Evolutionary conservation across 2,797 vertebrate species (phyloP).

Genomic region (Macropodus opercularis): DNA sequence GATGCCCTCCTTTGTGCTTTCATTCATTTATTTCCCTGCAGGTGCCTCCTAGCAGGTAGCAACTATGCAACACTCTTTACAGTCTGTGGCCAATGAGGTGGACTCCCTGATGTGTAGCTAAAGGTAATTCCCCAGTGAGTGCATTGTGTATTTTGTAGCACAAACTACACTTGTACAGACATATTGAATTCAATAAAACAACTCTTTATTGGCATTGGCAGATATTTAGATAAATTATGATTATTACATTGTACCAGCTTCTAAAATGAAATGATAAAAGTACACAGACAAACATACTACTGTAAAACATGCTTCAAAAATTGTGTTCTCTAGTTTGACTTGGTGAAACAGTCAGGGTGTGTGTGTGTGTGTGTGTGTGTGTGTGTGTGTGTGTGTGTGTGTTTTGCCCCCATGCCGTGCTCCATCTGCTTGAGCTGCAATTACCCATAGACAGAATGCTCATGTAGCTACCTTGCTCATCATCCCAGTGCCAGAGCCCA

Average conservation of each 20-base stretch:
- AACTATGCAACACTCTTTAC: slow-evolving; percentile 35
- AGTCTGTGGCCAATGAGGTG: slow-evolving; percentile 14
- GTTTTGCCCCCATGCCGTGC: slow-evolving; percentile 40
- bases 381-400: not conserved
- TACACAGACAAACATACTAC: no score
- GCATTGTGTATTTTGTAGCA: no score
- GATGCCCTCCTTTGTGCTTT: slow-evolving; percentile 54
- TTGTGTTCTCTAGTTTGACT: no score
- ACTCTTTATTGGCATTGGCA: no score
- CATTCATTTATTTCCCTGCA: slow-evolving; percentile 72
- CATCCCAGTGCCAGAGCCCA: slow-evolving; percentile 44
- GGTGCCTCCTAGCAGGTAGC: slow-evolving; percentile 61
- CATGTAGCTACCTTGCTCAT: slow-evolving; percentile 59
- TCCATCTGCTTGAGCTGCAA: slow-evolving; percentile 45
- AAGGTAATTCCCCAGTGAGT: no score
- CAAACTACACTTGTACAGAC: no score
- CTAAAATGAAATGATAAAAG: no score
- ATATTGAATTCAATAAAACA: no score
- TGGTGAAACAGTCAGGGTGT: no score
- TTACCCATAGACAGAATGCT: slow-evolving; percentile 47
- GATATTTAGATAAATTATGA: no score
- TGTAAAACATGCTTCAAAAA: no score
- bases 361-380: not conserved
- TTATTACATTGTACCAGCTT: no score
- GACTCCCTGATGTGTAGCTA: slow-evolving; percentile 27